phyloP scores from a whole-genome alignment of 1,140 invertebrate genomes.

The Triops longicaudatus region DNA sequence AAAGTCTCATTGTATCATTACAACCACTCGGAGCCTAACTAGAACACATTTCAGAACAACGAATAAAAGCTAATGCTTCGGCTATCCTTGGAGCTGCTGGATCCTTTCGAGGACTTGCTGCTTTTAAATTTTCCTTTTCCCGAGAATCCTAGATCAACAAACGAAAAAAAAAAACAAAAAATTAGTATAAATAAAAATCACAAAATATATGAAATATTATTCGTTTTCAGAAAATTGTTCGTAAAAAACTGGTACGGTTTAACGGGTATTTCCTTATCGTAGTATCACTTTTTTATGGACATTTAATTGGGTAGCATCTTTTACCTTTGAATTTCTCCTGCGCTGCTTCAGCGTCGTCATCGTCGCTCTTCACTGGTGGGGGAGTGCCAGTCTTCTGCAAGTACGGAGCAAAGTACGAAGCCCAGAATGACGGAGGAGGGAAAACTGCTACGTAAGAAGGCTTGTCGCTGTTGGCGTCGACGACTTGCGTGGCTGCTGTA shows the following conservation, averaged over 20 bases:
- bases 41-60: not conserved
- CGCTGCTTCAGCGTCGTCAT: not conserved
- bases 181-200: not conserved
- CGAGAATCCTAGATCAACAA: not conserved
- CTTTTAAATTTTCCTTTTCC: not conserved
- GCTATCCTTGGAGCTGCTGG: not conserved
- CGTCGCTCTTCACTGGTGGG: not conserved
- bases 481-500: not conserved
- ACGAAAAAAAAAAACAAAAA: not conserved
- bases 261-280: no score
- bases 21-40: not conserved
- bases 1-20: not conserved
- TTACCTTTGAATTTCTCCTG: not conserved
- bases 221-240: no score
- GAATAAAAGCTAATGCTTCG: not conserved
- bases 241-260: no score
- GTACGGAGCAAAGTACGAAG: not conserved
- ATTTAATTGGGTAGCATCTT: no score
- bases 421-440: not conserved
- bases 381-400: not conserved
- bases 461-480: not conserved
- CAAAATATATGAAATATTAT: no score
- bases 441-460: not conserved
- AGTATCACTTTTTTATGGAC: no score
- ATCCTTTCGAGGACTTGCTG: not conserved